A percentile compares a stretch with the other conserved stretches of the same genome.
Evolutionary conservation across 2,113 vertebrate genomes (phyloP).

Genomic region (Xenopus laevis): DNA sequence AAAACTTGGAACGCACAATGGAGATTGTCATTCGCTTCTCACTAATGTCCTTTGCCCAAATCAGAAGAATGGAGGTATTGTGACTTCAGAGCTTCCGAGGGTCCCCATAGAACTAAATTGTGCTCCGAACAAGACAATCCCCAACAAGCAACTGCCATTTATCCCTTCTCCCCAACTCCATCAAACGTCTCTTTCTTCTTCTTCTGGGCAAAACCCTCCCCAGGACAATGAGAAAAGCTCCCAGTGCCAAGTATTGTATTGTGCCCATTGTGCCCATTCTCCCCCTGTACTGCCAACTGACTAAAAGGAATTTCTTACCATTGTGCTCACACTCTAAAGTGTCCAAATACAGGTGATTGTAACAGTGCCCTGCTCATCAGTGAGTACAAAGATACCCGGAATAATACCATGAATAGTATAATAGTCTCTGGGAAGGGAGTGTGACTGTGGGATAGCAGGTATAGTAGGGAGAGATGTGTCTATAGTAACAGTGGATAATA

Average conservation of each 20-base stretch:
- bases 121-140: slow-evolving; percentile 94
- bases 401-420: no score
- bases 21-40: slow-evolving; percentile 73
- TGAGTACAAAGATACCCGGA: no score
- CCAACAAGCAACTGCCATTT: slow-evolving; percentile 93
- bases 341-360: no score
- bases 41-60: slow-evolving; percentile 91
- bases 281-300: slow-evolving; percentile 56
- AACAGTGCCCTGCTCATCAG: no score
- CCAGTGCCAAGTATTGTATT: no score
- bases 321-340: no score
- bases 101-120: slow-evolving; percentile 98
- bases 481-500: no score
- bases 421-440: no score
- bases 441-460: no score
- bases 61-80: slow-evolving; percentile 93
- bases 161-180: slow-evolving; percentile 92
- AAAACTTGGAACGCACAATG: slow-evolving; percentile 95
- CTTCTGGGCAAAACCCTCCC: slow-evolving; percentile 72
- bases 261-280: no score
- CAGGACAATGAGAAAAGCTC: no score
- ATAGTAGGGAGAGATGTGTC: no score
- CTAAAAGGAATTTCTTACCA: slow-evolving; percentile 51
- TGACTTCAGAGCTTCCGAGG: slow-evolving; percentile 90
- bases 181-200: slow-evolving; percentile 92